Conservation (phyloP, 2,113 vertebrate genomes). For the Theropithecus gelada region DNA sequence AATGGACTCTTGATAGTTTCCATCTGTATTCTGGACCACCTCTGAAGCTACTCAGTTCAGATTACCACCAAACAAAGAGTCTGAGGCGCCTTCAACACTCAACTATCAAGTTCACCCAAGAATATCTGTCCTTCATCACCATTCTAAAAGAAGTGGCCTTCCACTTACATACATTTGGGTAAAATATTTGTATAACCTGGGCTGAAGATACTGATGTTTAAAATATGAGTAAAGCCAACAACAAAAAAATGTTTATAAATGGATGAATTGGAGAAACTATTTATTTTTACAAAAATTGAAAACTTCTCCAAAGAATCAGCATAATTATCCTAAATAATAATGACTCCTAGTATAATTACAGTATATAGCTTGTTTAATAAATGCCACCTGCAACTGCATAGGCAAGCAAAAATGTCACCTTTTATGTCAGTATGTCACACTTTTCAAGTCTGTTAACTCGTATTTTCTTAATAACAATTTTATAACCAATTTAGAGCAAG, state of each 20-base stretch:
- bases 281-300: not conserved
- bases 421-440: not conserved
- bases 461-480: not conserved
- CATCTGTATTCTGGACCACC: conserved; percentile 31
- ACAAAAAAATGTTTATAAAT: not conserved
- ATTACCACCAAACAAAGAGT: not conserved
- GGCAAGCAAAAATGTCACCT: not conserved
- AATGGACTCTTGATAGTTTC: not conserved
- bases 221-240: conserved; percentile 1
- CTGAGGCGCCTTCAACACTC: not conserved
- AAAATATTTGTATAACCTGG: not conserved
- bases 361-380: not conserved
- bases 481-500: not conserved
- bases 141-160: not conserved
- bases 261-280: not conserved
- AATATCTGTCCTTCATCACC: not conserved
- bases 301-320: not conserved
- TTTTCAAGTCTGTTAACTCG: not conserved
- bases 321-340: not conserved
- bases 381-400: not conserved
- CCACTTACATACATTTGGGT: not conserved
- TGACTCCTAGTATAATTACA: not conserved
- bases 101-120: not conserved
- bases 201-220: not conserved
- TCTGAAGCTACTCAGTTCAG: not conserved